Base-by-base conservation (phyloP, 2,797 vertebrate species). In the Tokudaia muenninki region DNA sequence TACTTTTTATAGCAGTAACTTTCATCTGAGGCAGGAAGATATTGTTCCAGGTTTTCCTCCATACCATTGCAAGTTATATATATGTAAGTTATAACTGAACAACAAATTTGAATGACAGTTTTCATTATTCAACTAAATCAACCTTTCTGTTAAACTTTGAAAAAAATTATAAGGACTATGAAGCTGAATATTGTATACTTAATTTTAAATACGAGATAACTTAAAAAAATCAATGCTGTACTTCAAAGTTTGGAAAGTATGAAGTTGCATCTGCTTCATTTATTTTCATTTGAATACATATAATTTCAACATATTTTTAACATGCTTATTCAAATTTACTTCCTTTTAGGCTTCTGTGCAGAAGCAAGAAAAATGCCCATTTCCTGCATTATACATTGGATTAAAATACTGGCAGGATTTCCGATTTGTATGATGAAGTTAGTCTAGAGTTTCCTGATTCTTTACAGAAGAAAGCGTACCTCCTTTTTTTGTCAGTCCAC, bases 311-410 rank as follows among this genome's bases (percentile, higher is more conserved):
- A 90, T 24, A 89, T 31, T 72, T 95, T 91, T 44, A 94, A 93
- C 83, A 94, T 94, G 26, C 41, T 93, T 97, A 86, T 92, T 96
- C 82, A 96, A 78, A 83, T n/a, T 94, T 52, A 70, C 61, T 96
- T 90, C 70, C 70, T 90, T 87, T 86, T 87, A 91, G 90, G 22
- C 83, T 94, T 19, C 50, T 89, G 9, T 59, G 50, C 65, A 95
- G 92, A 94, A 94, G 14, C 59, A 96, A 93, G 50, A 70, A 93
- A 96, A 94, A 94, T 91, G 37, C n/a, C 57, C 57, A 91, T 91
- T 88, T 95, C 93, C 44, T 82, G n/a, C 84, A 81, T 90, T 83
- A 83, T 83, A 77, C 57, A 72, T 72, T 86, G 34, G 1, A 84
- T 82, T 92, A 47, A 80, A 91, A 93, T 82, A 61, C 31, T 59